Evolutionary conservation across 2,888 invertebrate genomes (phyloP).

Genomic region (Eugnorisma glareosa): DNA sequence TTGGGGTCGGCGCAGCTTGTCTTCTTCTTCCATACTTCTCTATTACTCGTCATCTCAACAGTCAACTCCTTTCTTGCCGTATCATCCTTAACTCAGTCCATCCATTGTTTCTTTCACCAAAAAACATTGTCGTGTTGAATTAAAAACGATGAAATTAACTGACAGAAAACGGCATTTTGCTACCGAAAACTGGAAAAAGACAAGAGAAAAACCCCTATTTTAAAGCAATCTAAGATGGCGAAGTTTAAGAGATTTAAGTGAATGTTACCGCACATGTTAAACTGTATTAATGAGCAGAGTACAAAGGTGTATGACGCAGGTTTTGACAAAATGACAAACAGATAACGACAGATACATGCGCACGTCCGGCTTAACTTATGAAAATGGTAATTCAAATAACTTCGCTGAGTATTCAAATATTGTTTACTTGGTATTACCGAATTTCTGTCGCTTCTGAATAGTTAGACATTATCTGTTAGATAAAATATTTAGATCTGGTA

Average conservation of each 20-base stretch:
- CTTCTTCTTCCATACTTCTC: no score
- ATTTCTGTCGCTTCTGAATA: conserved; percentile 4
- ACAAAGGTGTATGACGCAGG: conserved; percentile 44
- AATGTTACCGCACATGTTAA: neutral
- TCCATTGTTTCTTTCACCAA: neutral
- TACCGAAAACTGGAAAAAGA: neutral
- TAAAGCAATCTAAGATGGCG: neutral
- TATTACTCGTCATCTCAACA: no score
- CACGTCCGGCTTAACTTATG: conserved; percentile 50
- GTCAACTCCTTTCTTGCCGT: no score
- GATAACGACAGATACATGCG: conserved; percentile 44
- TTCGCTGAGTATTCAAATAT: conserved; percentile 19
- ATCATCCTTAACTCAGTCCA: no score
- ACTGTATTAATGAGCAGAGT: conserved; percentile 5
- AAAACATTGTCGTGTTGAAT: neutral
- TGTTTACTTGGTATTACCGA: conserved; percentile 24
- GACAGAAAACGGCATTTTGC: neutral
- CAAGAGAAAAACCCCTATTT: neutral
- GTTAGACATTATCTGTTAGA: neutral
- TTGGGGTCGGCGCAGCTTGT: no score
- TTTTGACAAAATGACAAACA: conserved; percentile 42
- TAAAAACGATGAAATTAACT: neutral
- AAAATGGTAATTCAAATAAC: conserved; percentile 39
- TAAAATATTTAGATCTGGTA: neutral
- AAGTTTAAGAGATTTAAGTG: neutral